These are phyloP conservation scores for Drosophila takahashii DNA, from an alignment of 1,140 invertebrate species.

Conservation along the genomic window DNA sequence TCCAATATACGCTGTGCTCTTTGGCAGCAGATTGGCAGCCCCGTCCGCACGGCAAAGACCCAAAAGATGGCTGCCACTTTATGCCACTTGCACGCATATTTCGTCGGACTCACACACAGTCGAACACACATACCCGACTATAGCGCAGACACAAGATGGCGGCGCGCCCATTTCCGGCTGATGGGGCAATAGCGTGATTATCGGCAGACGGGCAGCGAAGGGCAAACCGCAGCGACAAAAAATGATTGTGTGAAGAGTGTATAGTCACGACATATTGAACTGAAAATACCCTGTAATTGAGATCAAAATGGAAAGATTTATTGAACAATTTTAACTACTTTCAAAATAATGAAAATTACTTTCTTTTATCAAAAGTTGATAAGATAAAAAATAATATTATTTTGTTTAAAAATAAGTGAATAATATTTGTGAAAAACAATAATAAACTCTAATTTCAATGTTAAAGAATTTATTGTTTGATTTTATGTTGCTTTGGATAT, in stretches of 20 bases:
- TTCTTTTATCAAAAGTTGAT: neutral
- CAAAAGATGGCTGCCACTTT: constrained; percentile 65
- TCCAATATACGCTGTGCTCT: constrained; percentile 79
- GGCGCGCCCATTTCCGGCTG: constrained; percentile 75
- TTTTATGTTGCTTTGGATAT: neutral
- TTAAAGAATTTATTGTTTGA: neutral
- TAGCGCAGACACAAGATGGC: constrained; percentile 72
- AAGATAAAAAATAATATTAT: no score
- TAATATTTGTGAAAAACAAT: no score
- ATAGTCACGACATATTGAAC: neutral
- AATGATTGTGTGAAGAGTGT: constrained; percentile 28
- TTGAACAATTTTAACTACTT: neutral
- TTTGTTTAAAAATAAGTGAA: no score
- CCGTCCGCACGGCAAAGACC: constrained; percentile 14
- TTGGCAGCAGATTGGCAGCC: constrained; percentile 73
- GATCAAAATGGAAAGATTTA: neutral
- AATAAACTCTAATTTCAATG: no score
- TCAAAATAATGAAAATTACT: no score
- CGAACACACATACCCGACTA: constrained; percentile 1
- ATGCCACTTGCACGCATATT: constrained; percentile 79
- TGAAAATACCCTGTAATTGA: neutral
- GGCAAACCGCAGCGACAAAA: constrained; percentile 70
- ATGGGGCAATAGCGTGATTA: constrained; percentile 78
- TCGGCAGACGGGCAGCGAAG: constrained; percentile 67
- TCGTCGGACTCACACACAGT: constrained; percentile 43